These are phyloP conservation scores for Florisuga fusca DNA, from an alignment of 2,797 vertebrate species.

Conservation along the genomic window DNA sequence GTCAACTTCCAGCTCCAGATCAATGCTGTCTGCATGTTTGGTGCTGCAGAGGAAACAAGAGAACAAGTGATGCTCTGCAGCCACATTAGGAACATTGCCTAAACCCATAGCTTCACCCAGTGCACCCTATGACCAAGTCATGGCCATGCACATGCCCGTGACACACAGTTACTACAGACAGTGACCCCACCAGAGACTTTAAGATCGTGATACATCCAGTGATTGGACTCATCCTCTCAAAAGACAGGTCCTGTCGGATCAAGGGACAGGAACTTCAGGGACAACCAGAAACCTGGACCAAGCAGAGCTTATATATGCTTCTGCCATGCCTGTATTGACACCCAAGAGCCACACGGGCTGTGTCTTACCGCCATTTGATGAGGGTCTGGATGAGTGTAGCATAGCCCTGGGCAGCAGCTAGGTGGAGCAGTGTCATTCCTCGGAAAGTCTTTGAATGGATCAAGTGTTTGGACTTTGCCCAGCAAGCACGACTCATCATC, in stretches of 20 bases:
- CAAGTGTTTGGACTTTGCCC: conserved; percentile 98
- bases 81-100: neutral
- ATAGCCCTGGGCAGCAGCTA: conserved; percentile 97
- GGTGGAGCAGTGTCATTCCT: conserved; percentile 97
- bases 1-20: conserved; percentile 97
- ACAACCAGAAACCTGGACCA: neutral
- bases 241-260: neutral
- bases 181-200: neutral
- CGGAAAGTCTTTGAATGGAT: conserved; percentile 99
- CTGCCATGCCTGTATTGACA: neutral
- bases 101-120: neutral
- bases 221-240: neutral
- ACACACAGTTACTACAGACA: neutral
- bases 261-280: neutral
- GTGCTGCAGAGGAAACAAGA: conserved; percentile 80
- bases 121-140: neutral
- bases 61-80: neutral
- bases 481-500: conserved; percentile 99
- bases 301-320: neutral
- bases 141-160: neutral
- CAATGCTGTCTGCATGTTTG: conserved; percentile 97
- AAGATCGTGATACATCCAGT: neutral
- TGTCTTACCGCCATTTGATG: conserved; percentile 97
- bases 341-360: neutral
- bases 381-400: conserved; percentile 99